These are phyloP conservation scores for Mixornis gularis DNA, from an alignment of 2,113 vertebrate genomes.

Conservation along the genomic window DNA sequence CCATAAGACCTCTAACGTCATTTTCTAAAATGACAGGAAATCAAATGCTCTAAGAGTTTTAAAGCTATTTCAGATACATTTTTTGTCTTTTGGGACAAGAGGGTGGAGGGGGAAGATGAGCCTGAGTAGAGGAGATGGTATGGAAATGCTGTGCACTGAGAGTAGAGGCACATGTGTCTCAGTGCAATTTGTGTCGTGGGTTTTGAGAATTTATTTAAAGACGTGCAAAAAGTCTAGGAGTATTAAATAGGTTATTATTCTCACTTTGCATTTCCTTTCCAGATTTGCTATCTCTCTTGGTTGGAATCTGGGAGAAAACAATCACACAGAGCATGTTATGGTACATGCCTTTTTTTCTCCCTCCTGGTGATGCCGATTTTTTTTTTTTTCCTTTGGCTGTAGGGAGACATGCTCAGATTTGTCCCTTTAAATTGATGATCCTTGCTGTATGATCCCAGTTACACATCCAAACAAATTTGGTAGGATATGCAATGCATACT, in stretches of 20 bases:
- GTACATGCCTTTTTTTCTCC: neutral
- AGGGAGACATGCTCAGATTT: neutral
- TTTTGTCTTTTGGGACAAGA: neutral
- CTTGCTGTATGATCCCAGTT: neutral
- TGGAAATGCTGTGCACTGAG: neutral
- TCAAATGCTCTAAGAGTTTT: neutral
- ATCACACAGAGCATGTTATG: neutral
- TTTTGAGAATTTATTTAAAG: constrained; percentile 12
- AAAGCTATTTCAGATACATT: neutral
- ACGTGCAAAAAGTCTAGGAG: constrained; percentile 23
- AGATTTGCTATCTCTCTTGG: neutral
- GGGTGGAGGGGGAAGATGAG: neutral
- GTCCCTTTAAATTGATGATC: neutral
- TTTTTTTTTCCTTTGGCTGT: neutral
- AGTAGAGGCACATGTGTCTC: neutral
- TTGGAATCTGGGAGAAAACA: neutral
- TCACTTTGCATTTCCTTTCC: constrained; percentile 33
- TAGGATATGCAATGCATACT: neutral
- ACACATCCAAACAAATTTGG: neutral
- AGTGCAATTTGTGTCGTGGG: neutral
- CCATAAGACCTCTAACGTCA: neutral
- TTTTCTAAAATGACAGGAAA: constrained; percentile 44
- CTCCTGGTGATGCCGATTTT: neutral
- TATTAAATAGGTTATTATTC: constrained; percentile 38
- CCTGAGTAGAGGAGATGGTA: neutral